Evolutionary conservation across 2,797 vertebrate species (phyloP), one percentile per base, ranked within the genome.

Genomic region (Poeciliopsis infans): DNA sequence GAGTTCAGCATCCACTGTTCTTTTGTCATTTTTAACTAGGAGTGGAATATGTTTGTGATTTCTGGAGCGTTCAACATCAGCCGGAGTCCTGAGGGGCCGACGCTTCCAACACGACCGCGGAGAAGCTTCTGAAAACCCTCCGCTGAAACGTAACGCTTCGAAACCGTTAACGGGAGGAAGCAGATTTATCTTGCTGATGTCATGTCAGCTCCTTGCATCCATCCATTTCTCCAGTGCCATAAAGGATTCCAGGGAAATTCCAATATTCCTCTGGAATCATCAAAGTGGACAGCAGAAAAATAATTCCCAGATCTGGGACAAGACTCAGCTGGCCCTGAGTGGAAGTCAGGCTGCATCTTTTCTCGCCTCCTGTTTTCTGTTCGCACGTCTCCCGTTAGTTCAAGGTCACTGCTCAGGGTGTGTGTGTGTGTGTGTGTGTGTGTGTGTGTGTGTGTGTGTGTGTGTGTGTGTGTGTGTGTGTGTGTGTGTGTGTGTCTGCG

Each of bases 311-410:
- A 93, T 89, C 83, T 92, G 79, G 91, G 83, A 91, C 23, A 20
- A 81, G 87, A 89, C 85, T 82, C 91, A 90, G 87, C 88, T 88
- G 87, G 88, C 76, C 78, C 75, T 78, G 31, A 18, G 72, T 64
- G 85, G 86, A 90, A 89, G 88, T 93, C 86, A 88, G n/a, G 78
- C 74, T 81, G 83, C 71, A 80, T 93, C 90, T 88, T 84, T 91
- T 90, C 88, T 80, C 92, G 86, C 90, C 85, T 91, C 76, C 64
- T 18, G 10, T 84, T 87, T 90, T 89, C 79, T 89, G 82, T 86
- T 93, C 85, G 85, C 87, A 89, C 88, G 70, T 88, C 33, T 55
- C 82, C 51, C 76, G 69, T 86, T 86, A 89, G 86, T 82, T 70
- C 86, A 89, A 90, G 89, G 91, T 91, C 88, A 86, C 47, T 79